Evolutionary conservation across 2,888 invertebrate genomes (phyloP).

Genomic region (Drosophila incognita): DNA sequence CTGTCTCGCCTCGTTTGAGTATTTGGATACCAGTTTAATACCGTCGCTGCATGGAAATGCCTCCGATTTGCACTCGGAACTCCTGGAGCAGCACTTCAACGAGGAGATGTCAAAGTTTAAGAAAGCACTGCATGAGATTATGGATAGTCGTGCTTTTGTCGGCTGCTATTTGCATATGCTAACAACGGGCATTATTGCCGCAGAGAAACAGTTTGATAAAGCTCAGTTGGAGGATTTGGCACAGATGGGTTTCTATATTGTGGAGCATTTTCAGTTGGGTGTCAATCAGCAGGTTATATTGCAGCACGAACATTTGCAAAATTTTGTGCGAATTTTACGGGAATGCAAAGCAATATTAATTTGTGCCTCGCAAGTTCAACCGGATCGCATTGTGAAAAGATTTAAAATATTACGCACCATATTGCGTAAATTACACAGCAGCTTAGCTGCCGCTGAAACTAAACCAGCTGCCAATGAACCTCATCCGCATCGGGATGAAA

Average conservation of each 20-base stretch:
- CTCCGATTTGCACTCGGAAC: slow-evolving; percentile 71
- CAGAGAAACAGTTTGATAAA: slow-evolving; percentile 70
- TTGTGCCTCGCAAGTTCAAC: slow-evolving; percentile 80
- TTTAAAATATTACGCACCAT: slow-evolving; percentile 83
- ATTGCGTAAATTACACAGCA: slow-evolving; percentile 75
- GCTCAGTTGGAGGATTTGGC: slow-evolving; percentile 65
- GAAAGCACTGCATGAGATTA: slow-evolving; percentile 79
- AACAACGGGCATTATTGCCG: slow-evolving; percentile 51
- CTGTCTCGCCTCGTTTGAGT: slow-evolving; percentile 83
- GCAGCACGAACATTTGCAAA: slow-evolving; percentile 62
- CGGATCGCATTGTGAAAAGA: slow-evolving; percentile 80
- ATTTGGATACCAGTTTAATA: slow-evolving; percentile 83
- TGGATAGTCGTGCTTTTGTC: slow-evolving; percentile 82
- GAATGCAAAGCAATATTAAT: slow-evolving; percentile 83
- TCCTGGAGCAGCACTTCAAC: slow-evolving; percentile 83
- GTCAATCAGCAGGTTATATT: slow-evolving; percentile 66
- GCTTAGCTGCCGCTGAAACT: slow-evolving; percentile 34
- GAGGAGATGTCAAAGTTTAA: slow-evolving; percentile 82
- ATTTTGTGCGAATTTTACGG: slow-evolving; percentile 76
- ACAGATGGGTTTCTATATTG: slow-evolving; percentile 76
- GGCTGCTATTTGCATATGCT: slow-evolving; percentile 79
- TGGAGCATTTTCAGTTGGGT: slow-evolving; percentile 80
- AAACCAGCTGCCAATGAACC: not conserved
- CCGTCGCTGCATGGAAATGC: slow-evolving; percentile 80
- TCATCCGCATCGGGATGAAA: not conserved